These are phyloP conservation scores for Aphodius sticticus DNA, from an alignment of 2,888 invertebrate species.

Conservation along the genomic window DNA sequence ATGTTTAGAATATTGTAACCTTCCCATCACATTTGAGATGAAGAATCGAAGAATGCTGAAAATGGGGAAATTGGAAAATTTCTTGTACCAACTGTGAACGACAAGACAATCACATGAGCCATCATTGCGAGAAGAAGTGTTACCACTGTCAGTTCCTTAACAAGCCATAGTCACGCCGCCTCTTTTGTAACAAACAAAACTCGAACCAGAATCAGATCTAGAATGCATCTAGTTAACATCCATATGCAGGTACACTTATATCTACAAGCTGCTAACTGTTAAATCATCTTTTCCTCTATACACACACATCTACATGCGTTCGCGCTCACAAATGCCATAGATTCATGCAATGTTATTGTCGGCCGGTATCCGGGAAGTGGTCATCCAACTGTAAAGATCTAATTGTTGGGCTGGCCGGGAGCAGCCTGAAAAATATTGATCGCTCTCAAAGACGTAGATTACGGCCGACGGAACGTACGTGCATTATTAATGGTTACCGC, in stretches of 20 bases:
- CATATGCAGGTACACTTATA: neutral
- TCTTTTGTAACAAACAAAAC: too few species aligned
- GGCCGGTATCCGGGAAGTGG: conserved; percentile 53
- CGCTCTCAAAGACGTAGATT: conserved; percentile 28
- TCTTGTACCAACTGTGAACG: too few species aligned
- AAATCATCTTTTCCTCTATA: neutral
- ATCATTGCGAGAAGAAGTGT: too few species aligned
- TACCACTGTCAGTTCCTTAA: too few species aligned
- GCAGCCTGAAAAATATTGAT: conserved; percentile 30
- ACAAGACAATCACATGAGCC: too few species aligned
- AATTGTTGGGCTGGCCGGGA: conserved; percentile 35
- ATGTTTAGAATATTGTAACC: too few species aligned
- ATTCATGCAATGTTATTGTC: conserved; percentile 49
- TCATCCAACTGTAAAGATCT: conserved; percentile 53
- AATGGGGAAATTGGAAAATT: too few species aligned
- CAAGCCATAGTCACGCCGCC: too few species aligned
- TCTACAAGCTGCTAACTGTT: neutral
- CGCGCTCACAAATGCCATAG: neutral
- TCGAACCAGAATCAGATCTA: too few species aligned
- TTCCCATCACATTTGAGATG: too few species aligned
- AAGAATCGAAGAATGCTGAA: too few species aligned
- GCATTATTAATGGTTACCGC: conserved; percentile 29
- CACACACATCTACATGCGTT: neutral
- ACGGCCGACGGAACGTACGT: conserved; percentile 19
- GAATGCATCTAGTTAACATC: neutral